These are phyloP conservation scores for Lathamus discolor DNA, from an alignment of 2,113 vertebrate species.

Conservation along the genomic window DNA sequence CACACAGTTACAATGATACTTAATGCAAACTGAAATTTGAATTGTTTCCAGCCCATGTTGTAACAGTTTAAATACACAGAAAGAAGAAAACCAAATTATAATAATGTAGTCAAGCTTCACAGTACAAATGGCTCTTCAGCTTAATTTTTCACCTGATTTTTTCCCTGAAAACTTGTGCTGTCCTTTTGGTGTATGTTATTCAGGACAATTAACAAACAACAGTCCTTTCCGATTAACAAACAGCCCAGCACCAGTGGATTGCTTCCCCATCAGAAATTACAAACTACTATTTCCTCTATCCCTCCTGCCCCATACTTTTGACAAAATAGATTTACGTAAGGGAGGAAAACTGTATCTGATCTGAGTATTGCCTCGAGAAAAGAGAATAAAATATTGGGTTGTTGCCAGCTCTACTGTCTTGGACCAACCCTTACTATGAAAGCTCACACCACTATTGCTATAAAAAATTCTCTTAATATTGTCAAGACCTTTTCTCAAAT, in stretches of 20 bases:
- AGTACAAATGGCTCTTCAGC: not conserved
- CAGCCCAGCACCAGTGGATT: not conserved
- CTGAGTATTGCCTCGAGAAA: not conserved
- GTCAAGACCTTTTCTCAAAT: not conserved
- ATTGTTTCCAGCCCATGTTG: not conserved
- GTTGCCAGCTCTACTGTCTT: constrained; percentile 49
- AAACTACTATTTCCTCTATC: not conserved
- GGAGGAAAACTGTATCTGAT: not conserved
- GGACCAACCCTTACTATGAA: not conserved
- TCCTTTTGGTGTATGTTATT: not conserved
- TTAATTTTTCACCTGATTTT: not conserved
- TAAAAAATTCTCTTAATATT: not conserved
- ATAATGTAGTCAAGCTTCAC: not conserved
- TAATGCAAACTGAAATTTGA: not conserved
- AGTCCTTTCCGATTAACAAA: not conserved
- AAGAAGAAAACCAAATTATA: not conserved
- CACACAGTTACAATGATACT: not conserved
- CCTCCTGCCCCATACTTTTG: not conserved
- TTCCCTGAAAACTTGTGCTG: not conserved
- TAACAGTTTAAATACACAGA: not conserved
- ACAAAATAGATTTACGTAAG: not conserved
- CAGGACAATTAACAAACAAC: not conserved
- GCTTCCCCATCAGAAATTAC: not conserved
- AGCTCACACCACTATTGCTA: not conserved
- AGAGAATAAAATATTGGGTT: not conserved